A percentile compares a stretch with the other conserved stretches of the same genome.
phyloP scores from a whole-genome alignment of 2,888 invertebrate species.

The Ormyrus labotus region DNA sequence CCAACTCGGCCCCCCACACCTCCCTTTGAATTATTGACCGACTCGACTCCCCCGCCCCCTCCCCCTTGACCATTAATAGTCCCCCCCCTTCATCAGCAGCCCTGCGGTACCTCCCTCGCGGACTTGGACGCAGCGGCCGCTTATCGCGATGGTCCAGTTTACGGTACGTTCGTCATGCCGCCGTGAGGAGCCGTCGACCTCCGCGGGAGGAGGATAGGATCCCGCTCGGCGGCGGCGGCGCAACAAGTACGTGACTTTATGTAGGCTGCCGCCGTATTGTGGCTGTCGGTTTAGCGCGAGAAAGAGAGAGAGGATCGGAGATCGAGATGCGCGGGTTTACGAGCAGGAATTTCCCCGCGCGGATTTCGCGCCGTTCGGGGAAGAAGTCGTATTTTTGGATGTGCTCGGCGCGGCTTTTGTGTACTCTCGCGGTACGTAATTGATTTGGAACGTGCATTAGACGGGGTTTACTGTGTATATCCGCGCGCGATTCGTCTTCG shows the following conservation, averaged over 20 bases:
- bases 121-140: not conserved
- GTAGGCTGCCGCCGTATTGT: not conserved
- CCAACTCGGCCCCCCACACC: not conserved
- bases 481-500: too few relatives aligned
- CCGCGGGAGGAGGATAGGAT: conserved; percentile 51
- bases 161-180: conserved; percentile 68
- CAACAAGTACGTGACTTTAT: conserved; percentile 5
- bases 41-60: not conserved
- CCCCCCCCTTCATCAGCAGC: too few relatives aligned
- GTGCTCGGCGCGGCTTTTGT: too few relatives aligned
- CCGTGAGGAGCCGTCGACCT: conserved; percentile 69
- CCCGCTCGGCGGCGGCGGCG: not conserved
- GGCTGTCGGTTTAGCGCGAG: not conserved
- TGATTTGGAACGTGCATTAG: too few relatives aligned
- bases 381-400: too few relatives aligned
- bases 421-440: too few relatives aligned
- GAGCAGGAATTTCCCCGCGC: too few relatives aligned
- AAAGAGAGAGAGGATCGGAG: not conserved
- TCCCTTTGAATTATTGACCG: conserved; percentile 20
- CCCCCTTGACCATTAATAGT: not conserved
- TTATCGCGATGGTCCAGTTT: conserved; percentile 26
- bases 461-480: too few relatives aligned
- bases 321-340: conserved; percentile 1
- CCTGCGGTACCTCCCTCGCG: not conserved
- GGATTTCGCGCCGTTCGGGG: too few relatives aligned